These are phyloP conservation scores for Neodiprion pinetum DNA, from an alignment of 1,140 invertebrate genomes.

Conservation along the genomic window DNA sequence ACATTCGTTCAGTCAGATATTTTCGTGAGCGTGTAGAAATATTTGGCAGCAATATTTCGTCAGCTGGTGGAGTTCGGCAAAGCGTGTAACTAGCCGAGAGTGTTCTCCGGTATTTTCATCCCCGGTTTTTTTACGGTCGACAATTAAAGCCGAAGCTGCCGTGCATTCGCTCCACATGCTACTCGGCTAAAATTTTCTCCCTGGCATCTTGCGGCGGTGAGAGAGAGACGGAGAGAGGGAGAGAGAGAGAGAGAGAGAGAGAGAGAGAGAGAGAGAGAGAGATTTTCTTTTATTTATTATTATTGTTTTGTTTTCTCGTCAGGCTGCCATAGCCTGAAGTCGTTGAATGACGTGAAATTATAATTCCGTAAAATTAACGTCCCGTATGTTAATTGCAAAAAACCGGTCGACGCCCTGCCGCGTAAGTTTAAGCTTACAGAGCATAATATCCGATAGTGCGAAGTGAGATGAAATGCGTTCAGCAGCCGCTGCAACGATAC, in stretches of 20 bases:
- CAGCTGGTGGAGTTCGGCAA: too few species aligned
- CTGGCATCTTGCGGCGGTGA: constrained; percentile 23
- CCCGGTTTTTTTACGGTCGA: too few species aligned
- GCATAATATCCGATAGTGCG: too few species aligned
- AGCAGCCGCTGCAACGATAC: too few species aligned
- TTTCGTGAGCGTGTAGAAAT: neutral
- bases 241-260: neutral
- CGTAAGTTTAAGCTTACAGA: neutral
- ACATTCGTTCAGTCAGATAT: neutral
- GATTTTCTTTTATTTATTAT: too few species aligned
- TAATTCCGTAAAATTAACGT: constrained; percentile 59
- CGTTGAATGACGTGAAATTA: constrained; percentile 49
- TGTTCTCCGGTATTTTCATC: too few species aligned
- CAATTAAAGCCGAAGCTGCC: constrained; percentile 8
- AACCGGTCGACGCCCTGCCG: constrained; percentile 43
- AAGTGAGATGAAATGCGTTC: too few species aligned
- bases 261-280: neutral
- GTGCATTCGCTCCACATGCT: constrained; percentile 9
- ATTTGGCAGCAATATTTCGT: too few species aligned
- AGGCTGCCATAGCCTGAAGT: neutral
- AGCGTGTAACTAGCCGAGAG: too few species aligned
- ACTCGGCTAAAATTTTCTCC: constrained; percentile 16
- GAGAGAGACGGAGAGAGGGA: constrained; percentile 14
- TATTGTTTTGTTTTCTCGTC: too few species aligned
- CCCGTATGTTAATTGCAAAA: constrained; percentile 55